Percentiles rank a stretch among this genome's conserved stretches.
These are phyloP conservation scores for Passer domesticus DNA, from an alignment of 2,113 vertebrate species.

Conservation along the genomic window DNA sequence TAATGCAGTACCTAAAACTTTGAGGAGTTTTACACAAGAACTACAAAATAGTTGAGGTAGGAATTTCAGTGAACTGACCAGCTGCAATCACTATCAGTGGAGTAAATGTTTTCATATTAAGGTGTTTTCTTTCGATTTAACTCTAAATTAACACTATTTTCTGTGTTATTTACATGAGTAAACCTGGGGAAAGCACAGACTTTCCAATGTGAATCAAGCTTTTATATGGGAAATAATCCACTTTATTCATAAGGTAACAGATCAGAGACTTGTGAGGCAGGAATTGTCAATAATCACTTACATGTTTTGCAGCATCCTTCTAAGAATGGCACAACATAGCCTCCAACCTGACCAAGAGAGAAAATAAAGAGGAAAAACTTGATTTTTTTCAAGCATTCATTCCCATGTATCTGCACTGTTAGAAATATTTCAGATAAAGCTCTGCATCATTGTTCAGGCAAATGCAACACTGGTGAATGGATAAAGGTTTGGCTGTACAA, in stretches of 20 bases:
- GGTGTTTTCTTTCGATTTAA: not conserved
- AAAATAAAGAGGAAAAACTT: not conserved
- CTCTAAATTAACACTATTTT: not conserved
- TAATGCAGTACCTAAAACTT: not conserved
- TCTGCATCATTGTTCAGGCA: not conserved
- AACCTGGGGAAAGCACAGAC: not conserved
- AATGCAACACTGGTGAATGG: not conserved
- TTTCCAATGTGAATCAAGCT: not conserved
- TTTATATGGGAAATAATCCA: not conserved
- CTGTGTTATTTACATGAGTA: not conserved
- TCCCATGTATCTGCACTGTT: not conserved
- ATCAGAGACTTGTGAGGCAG: not conserved
- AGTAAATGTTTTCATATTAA: not conserved
- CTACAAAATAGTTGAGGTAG: not conserved
- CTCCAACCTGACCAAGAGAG: constrained; percentile 82
- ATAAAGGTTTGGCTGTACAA: not conserved
- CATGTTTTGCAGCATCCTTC: constrained; percentile 97
- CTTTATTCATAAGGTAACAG: not conserved
- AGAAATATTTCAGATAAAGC: not conserved
- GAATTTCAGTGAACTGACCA: not conserved
- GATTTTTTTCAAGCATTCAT: not conserved
- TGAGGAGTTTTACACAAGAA: not conserved
- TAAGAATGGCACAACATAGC: constrained; percentile 90
- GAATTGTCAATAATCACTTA: constrained; percentile 76
- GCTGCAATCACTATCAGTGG: not conserved